Conservation (phyloP, 1,140 invertebrate species). For the Homarus americanus region DNA sequence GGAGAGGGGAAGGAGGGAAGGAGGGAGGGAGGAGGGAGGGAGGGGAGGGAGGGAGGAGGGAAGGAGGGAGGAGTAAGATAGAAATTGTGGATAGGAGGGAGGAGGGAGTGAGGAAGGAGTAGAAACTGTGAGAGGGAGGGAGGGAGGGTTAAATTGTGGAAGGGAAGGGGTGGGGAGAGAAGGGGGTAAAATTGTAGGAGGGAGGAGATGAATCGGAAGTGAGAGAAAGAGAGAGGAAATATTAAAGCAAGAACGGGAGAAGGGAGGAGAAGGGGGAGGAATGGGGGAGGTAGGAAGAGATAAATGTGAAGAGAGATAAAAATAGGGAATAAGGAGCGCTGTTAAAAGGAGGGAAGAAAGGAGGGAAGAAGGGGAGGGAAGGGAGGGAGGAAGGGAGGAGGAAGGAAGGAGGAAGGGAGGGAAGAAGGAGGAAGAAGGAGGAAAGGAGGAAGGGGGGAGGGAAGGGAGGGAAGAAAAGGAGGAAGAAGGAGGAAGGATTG, state of each 20-base stretch:
- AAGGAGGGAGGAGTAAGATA: neutral
- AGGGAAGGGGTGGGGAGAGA: no score
- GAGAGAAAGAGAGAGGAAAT: neutral
- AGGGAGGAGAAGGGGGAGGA: no score
- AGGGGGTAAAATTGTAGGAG: neutral
- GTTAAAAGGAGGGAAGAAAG: neutral
- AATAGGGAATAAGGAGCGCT: neutral
- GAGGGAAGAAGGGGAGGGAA: neutral
- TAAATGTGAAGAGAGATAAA: no score
- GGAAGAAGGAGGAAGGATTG: neutral
- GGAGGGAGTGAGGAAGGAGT: no score
- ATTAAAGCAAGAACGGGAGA: neutral
- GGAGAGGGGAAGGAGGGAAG: neutral
- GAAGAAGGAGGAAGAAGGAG: neutral
- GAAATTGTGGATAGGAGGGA: no score
- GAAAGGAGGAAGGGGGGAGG: neutral
- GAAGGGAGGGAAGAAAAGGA: neutral
- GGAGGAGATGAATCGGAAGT: neutral
- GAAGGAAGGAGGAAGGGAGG: neutral
- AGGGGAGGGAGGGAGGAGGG: neutral
- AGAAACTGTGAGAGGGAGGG: neutral
- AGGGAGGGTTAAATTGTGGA: neutral
- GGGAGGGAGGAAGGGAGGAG: neutral
- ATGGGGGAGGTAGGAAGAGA: neutral
- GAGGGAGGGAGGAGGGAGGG: neutral